Base-by-base conservation (phyloP, 2,888 invertebrate genomes). In the Willowsia nigromaculata region DNA sequence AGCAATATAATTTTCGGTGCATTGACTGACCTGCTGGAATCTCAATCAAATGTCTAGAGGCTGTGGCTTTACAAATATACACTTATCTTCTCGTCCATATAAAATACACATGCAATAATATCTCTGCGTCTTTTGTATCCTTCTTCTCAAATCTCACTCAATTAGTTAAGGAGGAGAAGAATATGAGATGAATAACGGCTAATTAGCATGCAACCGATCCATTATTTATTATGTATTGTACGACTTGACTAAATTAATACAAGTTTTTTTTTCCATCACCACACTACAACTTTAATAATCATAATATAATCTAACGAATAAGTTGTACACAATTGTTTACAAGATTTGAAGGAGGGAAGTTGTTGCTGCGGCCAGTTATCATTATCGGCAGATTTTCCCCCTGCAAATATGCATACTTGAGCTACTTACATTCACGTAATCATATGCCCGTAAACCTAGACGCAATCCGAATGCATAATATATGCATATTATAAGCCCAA, bases 131-230 rank as follows among this genome's bases (percentile, higher is more conserved):
- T 62, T 62, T 62, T 62, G 13, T 30, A 11, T 18, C 4, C 5
- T 15, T 59, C 85, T 85, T 76, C 43, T 78, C 30, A 85, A 85
- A 76, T 76, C 85, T 85, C 59, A 76, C 76, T 76, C 85, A 85
- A 76, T 85, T 80, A 86, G 80, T 80, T 68, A 65, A 78, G 86
- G 65, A 86, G 50, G 53, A 80, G 68, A 78, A 85, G 68, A 86
- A 76, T 74, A 56, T 65, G 82, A 83, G 76, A 74, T 88, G 88
- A 88, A 88, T 88, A 82, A 83, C 88, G 83, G 76, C 82, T 88
- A 88, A 88, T 88, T 88, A 88, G 82, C 83, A 88, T 88, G 88
- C 87, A 88, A 88, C 30, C 87, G 62, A 78, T 80, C 65, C 80
- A 86, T 86, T 65, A 85, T 68, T 86, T 86, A 50, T 80, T 65